Conservation (phyloP, 2,113 vertebrate species). For the Brachyhypopomus gauderio region DNA sequence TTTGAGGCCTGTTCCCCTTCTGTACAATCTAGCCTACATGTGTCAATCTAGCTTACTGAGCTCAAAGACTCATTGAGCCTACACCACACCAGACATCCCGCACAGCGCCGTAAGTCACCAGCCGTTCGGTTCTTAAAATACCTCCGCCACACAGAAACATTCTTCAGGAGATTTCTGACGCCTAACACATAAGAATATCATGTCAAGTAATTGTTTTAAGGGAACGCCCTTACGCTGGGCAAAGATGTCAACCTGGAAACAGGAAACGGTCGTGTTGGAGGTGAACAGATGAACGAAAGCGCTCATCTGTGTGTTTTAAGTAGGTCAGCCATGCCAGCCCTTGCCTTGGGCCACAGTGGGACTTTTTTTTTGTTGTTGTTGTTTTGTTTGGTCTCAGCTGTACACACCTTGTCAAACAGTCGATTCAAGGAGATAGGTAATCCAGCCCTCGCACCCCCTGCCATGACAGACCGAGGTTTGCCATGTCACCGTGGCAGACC, state of each 20-base stretch:
- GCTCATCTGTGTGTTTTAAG: conserved; percentile 61
- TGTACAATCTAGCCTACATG: not conserved
- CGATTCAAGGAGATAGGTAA: conserved; percentile 66
- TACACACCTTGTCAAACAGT: conserved; percentile 63
- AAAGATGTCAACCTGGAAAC: not conserved
- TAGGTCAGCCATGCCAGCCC: conserved; percentile 67
- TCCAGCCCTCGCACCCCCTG: conserved; percentile 46
- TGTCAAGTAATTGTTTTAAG: not conserved
- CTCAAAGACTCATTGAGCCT: not conserved
- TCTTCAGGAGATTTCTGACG: not conserved
- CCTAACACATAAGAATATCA: not conserved
- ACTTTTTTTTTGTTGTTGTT: conserved; percentile 30
- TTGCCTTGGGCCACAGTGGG: conserved; percentile 59
- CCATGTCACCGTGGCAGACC: conserved; percentile 69
- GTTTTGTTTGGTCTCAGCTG: conserved; percentile 20
- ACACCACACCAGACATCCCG: not conserved
- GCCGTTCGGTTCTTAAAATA: not conserved
- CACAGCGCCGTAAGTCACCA: not conserved
- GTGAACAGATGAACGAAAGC: conserved; percentile 44
- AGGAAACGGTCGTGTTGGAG: conserved; percentile 46
- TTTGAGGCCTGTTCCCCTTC: conserved; percentile 41
- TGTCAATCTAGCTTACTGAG: not conserved
- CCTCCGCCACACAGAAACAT: not conserved
- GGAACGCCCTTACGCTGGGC: not conserved
- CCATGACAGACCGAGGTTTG: conserved; percentile 59